Evolutionary conservation across 2,797 vertebrate genomes (phyloP), one percentile per base, ranked within the genome.

Genomic region (Lophura swinhoii): DNA sequence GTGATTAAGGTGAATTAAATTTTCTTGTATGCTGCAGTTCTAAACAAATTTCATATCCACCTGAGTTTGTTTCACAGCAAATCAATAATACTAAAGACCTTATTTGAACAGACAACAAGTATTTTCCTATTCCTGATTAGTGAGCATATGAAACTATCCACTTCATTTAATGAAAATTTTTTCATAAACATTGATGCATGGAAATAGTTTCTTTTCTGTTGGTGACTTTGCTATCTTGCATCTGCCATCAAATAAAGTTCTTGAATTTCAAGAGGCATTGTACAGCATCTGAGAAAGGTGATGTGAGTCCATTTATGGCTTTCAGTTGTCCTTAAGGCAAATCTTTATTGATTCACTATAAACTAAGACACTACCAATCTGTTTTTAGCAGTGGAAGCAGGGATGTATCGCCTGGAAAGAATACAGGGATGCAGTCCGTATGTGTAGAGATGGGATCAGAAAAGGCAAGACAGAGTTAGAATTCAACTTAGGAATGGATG

Each of bases 1-100:
- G 67, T 89, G 67, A 96, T 95, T 96, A 95, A 93, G 35, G 48
- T 69, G 73, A 93, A 95, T 93, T 95, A 91, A 86, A 93, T 95
- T 90, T 89, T 75, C 49, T 85, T 70, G 22, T 92, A 74, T 62
- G 64, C 79, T 76, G 59, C 56, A 79, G 35, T 75, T 56, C 89
- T 86, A 94, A 91, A 88, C 83, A 95, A 94, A 95, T 96, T 96
- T 96, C 95, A 95, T 96, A 96, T 93, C 87, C 51, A 95, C 93
- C 92, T 95, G 94, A 86, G 67, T 83, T 89, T 96, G 67, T 81
- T 93, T 91, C 91, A 90, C 85, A 88, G 82, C 41, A 91, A 95
- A 93, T 95, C 89, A 92, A 94, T 96, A 93, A 79, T 68, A 79
- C 56, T 79, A 74, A 95, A 84, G 84, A 91, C 85, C 95, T 92